phyloP scores from a whole-genome alignment of 1,140 invertebrate genomes.

The Laodelphax striatellus region DNA sequence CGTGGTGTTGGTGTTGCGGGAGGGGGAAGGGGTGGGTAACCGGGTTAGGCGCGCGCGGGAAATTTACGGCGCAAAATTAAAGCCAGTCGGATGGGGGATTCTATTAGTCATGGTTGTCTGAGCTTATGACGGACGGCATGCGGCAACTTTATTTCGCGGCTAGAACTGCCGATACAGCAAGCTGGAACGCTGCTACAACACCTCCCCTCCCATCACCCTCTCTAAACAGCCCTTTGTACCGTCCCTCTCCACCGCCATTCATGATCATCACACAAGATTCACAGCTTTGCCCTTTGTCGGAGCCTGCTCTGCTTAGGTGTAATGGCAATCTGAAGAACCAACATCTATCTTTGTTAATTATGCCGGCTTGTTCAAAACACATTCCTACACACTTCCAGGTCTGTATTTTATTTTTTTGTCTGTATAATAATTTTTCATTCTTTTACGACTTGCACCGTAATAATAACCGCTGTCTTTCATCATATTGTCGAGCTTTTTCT shows the following conservation, averaged over 20 bases:
- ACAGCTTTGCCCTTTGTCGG: no score
- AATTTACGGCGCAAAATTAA: background rate
- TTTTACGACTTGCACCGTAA: no score
- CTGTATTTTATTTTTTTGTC: no score
- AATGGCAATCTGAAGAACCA: background rate
- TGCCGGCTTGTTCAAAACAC: background rate
- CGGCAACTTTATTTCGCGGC: constrained; percentile 1
- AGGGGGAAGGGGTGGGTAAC: background rate
- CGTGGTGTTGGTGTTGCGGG: background rate
- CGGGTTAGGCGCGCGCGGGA: background rate
- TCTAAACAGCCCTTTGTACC: no score
- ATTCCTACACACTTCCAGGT: no score
- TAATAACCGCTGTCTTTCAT: no score
- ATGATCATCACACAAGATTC: no score
- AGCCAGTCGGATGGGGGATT: background rate
- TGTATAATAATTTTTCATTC: no score
- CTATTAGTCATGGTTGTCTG: constrained; percentile 1
- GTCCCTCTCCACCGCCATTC: no score
- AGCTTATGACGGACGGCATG: constrained; percentile 1
- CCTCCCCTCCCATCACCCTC: background rate
- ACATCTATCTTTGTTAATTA: constrained; percentile 1
- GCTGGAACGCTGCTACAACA: background rate
- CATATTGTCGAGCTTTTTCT: no score
- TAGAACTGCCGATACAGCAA: background rate
- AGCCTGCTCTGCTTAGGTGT: no score